Percentiles rank a stretch among this genome's conserved stretches.
These are phyloP conservation scores for Biston betularia DNA, from an alignment of 2,888 invertebrate genomes.

Conservation along the genomic window DNA sequence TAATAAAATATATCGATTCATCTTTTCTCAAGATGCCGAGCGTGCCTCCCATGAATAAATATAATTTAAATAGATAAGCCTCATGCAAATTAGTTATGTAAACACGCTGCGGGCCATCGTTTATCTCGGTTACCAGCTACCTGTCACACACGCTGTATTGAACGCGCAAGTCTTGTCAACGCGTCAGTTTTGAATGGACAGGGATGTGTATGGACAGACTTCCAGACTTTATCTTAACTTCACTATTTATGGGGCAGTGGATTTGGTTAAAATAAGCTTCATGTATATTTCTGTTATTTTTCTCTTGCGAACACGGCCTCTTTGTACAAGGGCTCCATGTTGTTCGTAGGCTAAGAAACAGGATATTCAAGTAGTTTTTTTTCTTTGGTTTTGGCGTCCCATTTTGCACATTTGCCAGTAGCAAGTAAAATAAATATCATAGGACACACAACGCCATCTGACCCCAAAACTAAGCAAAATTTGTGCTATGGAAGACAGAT, in stretches of 20 bases:
- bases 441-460: no score
- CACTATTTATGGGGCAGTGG: slow-evolving; percentile 25
- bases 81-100: slow-evolving; percentile 40
- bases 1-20: slow-evolving; percentile 1
- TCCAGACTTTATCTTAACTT: slow-evolving; percentile 18
- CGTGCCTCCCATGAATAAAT: slow-evolving; percentile 26
- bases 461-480: no score
- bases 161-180: slow-evolving; percentile 29
- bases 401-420: no score
- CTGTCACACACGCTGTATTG: slow-evolving; percentile 47
- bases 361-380: no score
- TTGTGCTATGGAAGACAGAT: no score
- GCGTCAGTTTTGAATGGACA: slow-evolving; percentile 16
- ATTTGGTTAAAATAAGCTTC: background rate
- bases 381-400: no score
- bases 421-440: no score
- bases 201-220: slow-evolving; percentile 14
- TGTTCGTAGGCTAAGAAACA: no score
- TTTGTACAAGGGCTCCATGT: no score
- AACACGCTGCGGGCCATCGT: slow-evolving; percentile 45
- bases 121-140: slow-evolving; percentile 48
- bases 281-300: background rate
- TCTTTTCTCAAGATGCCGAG: slow-evolving; percentile 6
- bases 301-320: background rate
- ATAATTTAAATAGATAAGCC: slow-evolving; percentile 38